Percentiles rank a stretch among this genome's conserved stretches.
Evolutionary conservation across 1,140 invertebrate species (phyloP).

Genomic region (Hylaeus volcanicus): DNA sequence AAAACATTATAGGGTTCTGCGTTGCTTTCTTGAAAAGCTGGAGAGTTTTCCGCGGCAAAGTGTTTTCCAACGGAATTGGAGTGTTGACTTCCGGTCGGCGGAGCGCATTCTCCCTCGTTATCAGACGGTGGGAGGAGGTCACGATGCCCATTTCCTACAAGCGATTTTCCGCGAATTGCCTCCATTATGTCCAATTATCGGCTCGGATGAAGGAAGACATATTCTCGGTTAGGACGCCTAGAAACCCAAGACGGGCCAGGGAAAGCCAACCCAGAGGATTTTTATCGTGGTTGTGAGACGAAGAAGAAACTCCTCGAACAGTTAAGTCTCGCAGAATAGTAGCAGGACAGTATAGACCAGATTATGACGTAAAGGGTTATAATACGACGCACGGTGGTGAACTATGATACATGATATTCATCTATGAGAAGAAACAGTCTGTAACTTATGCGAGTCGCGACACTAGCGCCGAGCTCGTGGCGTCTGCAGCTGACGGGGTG

Average conservation of each 20-base stretch:
- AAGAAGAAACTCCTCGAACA: too few species aligned
- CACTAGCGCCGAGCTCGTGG: too few species aligned
- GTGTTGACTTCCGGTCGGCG: conserved; percentile 46
- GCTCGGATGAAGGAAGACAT: conserved; percentile 59
- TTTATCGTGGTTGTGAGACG: conserved; percentile 11
- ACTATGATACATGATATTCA: too few species aligned
- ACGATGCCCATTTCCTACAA: conserved; percentile 67
- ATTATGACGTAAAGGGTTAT: too few species aligned
- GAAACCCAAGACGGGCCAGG: not conserved
- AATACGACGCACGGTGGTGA: too few species aligned
- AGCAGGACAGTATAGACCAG: too few species aligned
- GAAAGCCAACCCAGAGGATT: conserved; percentile 11
- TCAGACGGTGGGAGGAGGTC: conserved; percentile 34
- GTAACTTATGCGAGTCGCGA: too few species aligned
- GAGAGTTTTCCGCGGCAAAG: not conserved
- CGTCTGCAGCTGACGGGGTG: too few species aligned
- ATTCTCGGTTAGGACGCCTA: conserved; percentile 28
- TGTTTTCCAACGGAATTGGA: conserved; percentile 44
- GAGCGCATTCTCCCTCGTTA: conserved; percentile 44
- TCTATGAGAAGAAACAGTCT: too few species aligned
- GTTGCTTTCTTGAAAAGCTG: conserved; percentile 1
- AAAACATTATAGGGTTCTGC: not conserved
- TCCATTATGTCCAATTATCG: conserved; percentile 74
- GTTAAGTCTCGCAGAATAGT: too few species aligned
- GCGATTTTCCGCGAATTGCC: conserved; percentile 73